phyloP scores from a whole-genome alignment of 2,888 invertebrate species.

The Lissocephala sabroskyi region DNA sequence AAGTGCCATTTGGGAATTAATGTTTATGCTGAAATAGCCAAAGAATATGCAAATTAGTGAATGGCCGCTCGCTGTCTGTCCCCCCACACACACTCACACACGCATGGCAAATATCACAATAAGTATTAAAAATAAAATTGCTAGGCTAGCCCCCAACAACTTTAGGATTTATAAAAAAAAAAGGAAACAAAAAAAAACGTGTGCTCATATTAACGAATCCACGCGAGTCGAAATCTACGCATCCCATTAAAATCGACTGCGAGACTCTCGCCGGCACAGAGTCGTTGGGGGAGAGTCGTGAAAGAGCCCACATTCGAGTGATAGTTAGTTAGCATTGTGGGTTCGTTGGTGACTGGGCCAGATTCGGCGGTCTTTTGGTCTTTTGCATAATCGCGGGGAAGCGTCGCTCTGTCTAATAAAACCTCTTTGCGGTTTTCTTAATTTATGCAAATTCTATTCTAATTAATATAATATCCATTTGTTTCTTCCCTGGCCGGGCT shows the following conservation, averaged over 20 bases:
- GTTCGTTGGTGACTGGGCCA: background rate
- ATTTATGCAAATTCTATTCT: conserved; percentile 63
- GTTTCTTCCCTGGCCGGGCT: conserved; percentile 9
- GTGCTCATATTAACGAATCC: conserved; percentile 32
- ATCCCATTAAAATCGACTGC: conserved; percentile 30
- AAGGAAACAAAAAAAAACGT: conserved; percentile 7
- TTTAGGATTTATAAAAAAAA: conserved; percentile 2
- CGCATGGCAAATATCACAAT: conserved; percentile 35
- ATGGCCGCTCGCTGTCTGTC: conserved; percentile 39
- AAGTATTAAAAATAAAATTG: conserved; percentile 35
- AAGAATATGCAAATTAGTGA: conserved; percentile 65
- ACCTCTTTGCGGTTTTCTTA: conserved; percentile 36
- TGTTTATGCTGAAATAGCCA: conserved; percentile 52
- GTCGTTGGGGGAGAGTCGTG: too few species aligned
- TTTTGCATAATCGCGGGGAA: conserved; percentile 25
- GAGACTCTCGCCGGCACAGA: too few species aligned
- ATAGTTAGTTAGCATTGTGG: too few species aligned
- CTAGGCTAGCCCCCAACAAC: conserved; percentile 5
- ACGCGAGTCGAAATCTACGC: conserved; percentile 34
- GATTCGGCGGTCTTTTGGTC: background rate
- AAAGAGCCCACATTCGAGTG: too few species aligned
- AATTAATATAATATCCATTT: conserved; percentile 52
- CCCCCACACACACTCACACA: conserved; percentile 18
- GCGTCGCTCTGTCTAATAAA: conserved; percentile 63
- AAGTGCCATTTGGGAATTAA: conserved; percentile 59